Conservation (phyloP, 2,797 vertebrate genomes). For the Gephyroberyx darwinii region DNA sequence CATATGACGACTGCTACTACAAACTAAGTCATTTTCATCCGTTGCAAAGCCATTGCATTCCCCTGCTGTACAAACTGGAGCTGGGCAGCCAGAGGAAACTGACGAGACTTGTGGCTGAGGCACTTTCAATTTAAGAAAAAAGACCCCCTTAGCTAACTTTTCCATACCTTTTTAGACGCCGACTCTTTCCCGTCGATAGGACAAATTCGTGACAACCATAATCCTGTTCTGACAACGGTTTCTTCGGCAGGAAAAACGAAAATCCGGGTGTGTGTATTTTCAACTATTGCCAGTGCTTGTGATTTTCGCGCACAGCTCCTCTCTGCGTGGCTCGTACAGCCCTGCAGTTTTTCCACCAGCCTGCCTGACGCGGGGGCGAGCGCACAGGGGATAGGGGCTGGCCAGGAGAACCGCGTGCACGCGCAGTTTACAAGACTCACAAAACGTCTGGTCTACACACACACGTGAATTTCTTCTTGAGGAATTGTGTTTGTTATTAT, state of each 20-base stretch:
- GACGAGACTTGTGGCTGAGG: slow-evolving; percentile 62
- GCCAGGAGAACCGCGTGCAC: slow-evolving; percentile 54
- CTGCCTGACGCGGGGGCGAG: slow-evolving; percentile 62
- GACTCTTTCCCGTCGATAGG: slow-evolving; percentile 22
- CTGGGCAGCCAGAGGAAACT: slow-evolving; percentile 51
- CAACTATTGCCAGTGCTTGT: slow-evolving; percentile 40
- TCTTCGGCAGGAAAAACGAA: slow-evolving; percentile 30
- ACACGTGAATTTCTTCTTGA: not conserved
- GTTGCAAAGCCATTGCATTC: slow-evolving; percentile 18
- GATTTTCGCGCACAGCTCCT: slow-evolving; percentile 53
- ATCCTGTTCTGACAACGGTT: slow-evolving; percentile 49
- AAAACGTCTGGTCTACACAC: not conserved
- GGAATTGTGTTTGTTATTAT: not conserved
- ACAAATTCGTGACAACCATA: slow-evolving; percentile 29
- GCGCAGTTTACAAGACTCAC: slow-evolving; percentile 52
- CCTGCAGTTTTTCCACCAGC: slow-evolving; percentile 71
- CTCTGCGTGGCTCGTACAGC: slow-evolving; percentile 74
- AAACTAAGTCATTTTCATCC: not conserved
- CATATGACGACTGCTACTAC: not conserved
- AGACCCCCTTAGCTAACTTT: slow-evolving; percentile 59
- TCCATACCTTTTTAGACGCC: slow-evolving; percentile 55
- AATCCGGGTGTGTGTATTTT: slow-evolving; percentile 49
- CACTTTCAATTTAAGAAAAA: slow-evolving; percentile 59
- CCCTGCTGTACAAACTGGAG: slow-evolving; percentile 46
- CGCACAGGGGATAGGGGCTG: slow-evolving; percentile 63